Evolutionary conservation across 2,113 vertebrate genomes (phyloP).

Genomic region (Spheniscus mendiculus): DNA sequence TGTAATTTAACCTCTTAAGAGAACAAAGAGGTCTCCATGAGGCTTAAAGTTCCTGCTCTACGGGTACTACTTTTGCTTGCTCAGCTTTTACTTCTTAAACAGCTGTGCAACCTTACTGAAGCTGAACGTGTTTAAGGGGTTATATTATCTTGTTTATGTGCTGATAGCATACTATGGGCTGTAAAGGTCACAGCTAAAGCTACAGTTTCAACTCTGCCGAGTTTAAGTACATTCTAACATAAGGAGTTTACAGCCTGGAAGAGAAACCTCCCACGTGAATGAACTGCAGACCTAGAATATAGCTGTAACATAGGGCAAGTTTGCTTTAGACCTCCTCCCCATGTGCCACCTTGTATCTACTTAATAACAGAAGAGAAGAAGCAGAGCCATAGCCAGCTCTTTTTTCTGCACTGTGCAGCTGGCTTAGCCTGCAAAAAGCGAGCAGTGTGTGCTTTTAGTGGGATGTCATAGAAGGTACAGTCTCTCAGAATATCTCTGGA

Average conservation of each 20-base stretch:
- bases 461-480: not conserved
- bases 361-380: not conserved
- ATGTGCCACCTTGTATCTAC: not conserved
- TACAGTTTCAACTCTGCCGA: not conserved
- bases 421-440: not conserved
- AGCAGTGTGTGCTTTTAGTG: not conserved
- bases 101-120: not conserved
- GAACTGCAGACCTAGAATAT: not conserved
- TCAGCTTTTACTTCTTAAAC: constrained; percentile 19
- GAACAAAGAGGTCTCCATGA: not conserved
- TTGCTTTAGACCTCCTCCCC: not conserved
- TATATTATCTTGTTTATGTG: not conserved
- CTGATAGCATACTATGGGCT: not conserved
- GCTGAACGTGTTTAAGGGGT: not conserved
- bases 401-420: not conserved
- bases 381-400: not conserved
- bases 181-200: constrained; percentile 32
- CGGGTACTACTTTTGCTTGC: not conserved
- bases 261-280: not conserved
- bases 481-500: not conserved
- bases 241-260: not conserved
- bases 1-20: constrained; percentile 33
- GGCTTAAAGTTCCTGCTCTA: not conserved
- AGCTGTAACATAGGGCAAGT: not conserved
- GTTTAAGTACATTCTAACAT: not conserved